Base-by-base conservation (phyloP, 2,797 vertebrate genomes). In the Numenius phaeopus region DNA sequence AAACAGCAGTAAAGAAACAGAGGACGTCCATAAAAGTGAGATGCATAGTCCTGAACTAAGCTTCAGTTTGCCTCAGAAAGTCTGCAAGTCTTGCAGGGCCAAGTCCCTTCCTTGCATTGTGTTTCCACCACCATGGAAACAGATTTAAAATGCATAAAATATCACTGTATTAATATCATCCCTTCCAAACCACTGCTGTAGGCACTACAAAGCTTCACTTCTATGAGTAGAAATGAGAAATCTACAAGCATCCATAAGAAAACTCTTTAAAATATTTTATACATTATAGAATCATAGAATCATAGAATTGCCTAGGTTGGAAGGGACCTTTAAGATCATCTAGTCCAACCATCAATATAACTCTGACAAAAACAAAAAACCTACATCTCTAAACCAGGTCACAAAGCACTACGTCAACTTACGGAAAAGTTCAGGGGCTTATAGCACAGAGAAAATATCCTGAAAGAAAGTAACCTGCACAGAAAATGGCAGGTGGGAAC, bases 1-100 rank as follows among this genome's bases (percentile, higher is more conserved):
- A 90, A 83, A 90, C 34, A 84, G 70, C 80, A 89, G 62, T 72
- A 79, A 91, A 94, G 87, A 64, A 27, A 3, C 30, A 78, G 57
- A 47, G 93, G 32, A 57, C 34, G 13, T 11, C 85, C 79, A 44
- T 44, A 66, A 40, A 83, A 89, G 39, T 40, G 42, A 96, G 65
- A 61, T 11, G 24, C 39, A 22, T 5, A 59, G 37, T 32, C 61
- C 61, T 57, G 32, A 3, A 7, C 47, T 57, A 62, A 89, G 47
- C 42, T 75, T 34, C 37, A 15, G 71, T 24, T 61, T 79, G 66
- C n/a, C 64, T 77, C 42, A 66, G 52, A 44, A 78, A 62, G 61
- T 19, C 57, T 54, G 24, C 40, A 61, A 46, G 52, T 16, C 50
- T 40, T 75, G 46, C 59, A 89, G 26, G 24, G 40, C 30, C 14